Percentiles rank a stretch among this genome's conserved stretches.
phyloP scores from a whole-genome alignment of 2,113 vertebrate genomes.

The Narcine bancroftii region DNA sequence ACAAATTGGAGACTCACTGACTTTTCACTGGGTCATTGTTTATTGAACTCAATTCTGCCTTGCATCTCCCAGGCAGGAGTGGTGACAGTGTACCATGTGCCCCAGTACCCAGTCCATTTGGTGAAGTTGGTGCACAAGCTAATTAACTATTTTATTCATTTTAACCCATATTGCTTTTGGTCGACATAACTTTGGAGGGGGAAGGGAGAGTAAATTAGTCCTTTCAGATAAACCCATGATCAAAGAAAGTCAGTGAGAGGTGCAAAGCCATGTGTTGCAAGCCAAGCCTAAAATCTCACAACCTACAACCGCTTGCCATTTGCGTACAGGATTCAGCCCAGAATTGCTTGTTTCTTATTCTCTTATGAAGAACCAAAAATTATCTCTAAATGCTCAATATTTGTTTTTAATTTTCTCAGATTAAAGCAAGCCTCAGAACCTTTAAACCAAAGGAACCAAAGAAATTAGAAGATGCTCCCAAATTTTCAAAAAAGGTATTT shows the following conservation, averaged over 20 bases:
- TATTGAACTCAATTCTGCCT: background rate
- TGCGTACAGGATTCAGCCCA: background rate
- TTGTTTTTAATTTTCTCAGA: slow-evolving; percentile 48
- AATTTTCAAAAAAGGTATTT: slow-evolving; percentile 90
- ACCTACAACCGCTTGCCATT: background rate
- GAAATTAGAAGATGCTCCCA: slow-evolving; percentile 71
- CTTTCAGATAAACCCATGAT: background rate
- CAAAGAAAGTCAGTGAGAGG: background rate
- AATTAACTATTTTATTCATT: background rate
- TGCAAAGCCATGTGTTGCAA: background rate
- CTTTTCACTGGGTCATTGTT: background rate
- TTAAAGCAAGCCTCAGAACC: slow-evolving; percentile 77
- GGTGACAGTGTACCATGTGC: background rate
- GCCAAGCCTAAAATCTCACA: background rate
- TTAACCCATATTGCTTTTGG: background rate
- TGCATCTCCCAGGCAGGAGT: background rate
- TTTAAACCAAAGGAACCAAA: slow-evolving; percentile 76
- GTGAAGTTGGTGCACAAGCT: background rate
- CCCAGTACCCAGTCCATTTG: background rate
- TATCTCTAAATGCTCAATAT: background rate
- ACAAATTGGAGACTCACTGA: background rate
- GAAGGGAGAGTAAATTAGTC: background rate
- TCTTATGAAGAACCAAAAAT: background rate
- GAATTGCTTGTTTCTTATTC: background rate
- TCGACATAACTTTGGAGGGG: no score